Conservation (phyloP, 1,140 invertebrate species). For the Plutomurus gul region DNA sequence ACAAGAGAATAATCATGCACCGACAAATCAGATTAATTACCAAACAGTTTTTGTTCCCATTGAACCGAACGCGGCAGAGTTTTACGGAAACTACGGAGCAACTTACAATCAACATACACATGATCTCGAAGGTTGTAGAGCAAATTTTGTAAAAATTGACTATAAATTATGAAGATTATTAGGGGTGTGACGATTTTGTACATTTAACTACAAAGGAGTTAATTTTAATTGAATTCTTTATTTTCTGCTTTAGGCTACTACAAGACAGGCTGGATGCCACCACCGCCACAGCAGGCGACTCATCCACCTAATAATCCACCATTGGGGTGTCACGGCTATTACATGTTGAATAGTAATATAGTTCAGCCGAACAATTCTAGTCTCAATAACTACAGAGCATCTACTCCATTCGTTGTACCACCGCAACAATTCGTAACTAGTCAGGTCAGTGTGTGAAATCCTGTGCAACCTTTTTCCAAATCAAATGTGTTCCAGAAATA, state of each 20-base stretch:
- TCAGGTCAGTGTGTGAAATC: too few relatives aligned
- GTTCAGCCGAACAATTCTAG: constrained; percentile 15
- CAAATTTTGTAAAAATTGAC: not conserved
- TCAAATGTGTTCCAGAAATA: not conserved
- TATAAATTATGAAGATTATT: not conserved
- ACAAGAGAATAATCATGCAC: constrained; percentile 12
- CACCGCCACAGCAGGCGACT: not conserved
- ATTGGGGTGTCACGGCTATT: constrained; percentile 12
- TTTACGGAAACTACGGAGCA: not conserved
- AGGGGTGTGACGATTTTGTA: not conserved
- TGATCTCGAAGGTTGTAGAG: not conserved
- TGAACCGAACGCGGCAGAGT: constrained; percentile 2
- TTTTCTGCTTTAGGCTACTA: not conserved
- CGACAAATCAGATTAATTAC: constrained; percentile 19
- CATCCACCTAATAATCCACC: constrained; percentile 7
- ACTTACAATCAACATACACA: constrained; percentile 14
- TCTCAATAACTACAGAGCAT: constrained; percentile 17
- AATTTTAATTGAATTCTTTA: too few relatives aligned
- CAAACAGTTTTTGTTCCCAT: constrained; percentile 22
- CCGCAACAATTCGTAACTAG: constrained; percentile 15
- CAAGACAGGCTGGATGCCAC: constrained; percentile 20
- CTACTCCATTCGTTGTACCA: constrained; percentile 11
- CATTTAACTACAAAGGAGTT: too few relatives aligned
- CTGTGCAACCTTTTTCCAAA: too few relatives aligned
- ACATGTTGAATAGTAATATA: constrained; percentile 25